Conservation (phyloP, 2,888 invertebrate genomes). For the Theretra japonica region DNA sequence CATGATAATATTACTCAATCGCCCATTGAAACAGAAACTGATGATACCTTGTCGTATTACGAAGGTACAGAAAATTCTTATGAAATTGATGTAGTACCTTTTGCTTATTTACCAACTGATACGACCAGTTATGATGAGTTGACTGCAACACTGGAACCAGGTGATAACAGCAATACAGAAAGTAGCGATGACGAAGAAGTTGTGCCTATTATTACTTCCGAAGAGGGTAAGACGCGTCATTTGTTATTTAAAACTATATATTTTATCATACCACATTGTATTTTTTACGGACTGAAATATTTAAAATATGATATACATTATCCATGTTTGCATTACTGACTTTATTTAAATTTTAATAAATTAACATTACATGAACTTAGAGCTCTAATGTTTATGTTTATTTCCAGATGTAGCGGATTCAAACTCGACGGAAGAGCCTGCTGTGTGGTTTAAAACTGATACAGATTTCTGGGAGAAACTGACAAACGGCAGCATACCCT, state of each 20-base stretch:
- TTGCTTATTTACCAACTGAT: background rate
- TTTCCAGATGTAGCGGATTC: constrained; percentile 31
- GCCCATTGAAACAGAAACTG: background rate
- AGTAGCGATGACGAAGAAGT: background rate
- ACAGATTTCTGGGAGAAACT: constrained; percentile 37
- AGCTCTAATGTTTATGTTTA: background rate
- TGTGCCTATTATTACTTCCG: background rate
- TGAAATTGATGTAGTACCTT: background rate
- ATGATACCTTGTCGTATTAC: background rate
- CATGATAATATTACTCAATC: background rate
- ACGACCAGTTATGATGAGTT: background rate
- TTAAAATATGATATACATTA: no score
- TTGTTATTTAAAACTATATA: background rate
- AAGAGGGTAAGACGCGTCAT: background rate
- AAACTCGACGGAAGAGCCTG: constrained; percentile 4
- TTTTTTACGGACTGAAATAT: no score
- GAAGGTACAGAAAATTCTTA: background rate
- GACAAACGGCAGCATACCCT: constrained; percentile 28
- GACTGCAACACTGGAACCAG: background rate
- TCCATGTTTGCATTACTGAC: background rate
- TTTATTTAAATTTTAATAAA: background rate
- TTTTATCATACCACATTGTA: no score
- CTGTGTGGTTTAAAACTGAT: constrained; percentile 28
- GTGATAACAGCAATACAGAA: background rate
- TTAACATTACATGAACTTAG: background rate